These are phyloP conservation scores for Choloepus didactylus DNA, from an alignment of 2,797 vertebrate genomes.

Conservation along the genomic window DNA sequence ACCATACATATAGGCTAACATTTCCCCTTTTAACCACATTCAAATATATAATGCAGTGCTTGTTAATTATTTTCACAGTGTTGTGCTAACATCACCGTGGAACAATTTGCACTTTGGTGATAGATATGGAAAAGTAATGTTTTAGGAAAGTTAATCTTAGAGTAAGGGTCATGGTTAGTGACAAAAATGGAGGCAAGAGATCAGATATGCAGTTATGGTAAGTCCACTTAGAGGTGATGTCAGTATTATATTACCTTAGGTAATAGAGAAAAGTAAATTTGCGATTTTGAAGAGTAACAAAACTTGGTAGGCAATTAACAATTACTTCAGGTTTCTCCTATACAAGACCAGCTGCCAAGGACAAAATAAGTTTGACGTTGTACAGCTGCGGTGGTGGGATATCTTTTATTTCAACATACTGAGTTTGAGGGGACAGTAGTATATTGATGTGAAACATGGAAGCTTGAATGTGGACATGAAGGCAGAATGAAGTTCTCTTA, in stretches of 20 bases:
- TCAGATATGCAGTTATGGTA: not conserved
- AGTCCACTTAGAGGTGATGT: not conserved
- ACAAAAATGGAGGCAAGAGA: not conserved
- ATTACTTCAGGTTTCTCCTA: not conserved
- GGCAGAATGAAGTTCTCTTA: not conserved
- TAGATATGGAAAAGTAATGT: not conserved
- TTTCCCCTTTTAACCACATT: too few relatives aligned
- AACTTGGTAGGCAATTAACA: not conserved
- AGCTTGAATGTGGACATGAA: constrained; percentile 40
- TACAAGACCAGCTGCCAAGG: not conserved
- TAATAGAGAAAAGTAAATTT: not conserved
- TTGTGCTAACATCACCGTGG: too few relatives aligned
- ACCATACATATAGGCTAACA: too few relatives aligned
- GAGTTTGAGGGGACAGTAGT: not conserved
- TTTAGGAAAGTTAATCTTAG: not conserved
- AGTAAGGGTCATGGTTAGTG: not conserved
- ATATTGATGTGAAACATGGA: not conserved
- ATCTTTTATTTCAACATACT: constrained; percentile 20
- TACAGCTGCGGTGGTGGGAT: not conserved
- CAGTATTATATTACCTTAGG: not conserved
- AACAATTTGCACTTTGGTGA: constrained; percentile 1
- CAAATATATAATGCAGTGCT: too few relatives aligned
- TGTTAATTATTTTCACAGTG: too few relatives aligned
- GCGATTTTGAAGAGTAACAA: constrained; percentile 3
- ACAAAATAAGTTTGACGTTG: not conserved